Conservation (phyloP, 2,888 invertebrate species). For the Synergus umbraculus region DNA sequence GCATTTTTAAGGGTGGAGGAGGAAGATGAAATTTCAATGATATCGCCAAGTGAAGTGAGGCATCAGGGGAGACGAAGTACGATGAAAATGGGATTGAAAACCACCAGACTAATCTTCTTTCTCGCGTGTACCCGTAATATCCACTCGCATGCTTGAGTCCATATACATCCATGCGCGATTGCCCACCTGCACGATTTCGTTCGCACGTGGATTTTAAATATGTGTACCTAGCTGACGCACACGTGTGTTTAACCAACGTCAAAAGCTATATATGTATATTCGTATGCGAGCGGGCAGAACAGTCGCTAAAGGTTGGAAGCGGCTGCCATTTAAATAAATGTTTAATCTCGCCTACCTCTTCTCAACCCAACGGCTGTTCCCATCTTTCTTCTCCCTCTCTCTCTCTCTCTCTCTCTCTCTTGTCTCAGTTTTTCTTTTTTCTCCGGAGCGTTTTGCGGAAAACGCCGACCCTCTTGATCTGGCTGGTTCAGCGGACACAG, state of each 20-base stretch:
- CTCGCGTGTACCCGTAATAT: slow-evolving; percentile 60
- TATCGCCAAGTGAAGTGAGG: slow-evolving; percentile 52
- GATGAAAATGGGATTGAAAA: slow-evolving; percentile 77
- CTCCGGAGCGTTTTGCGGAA: slow-evolving; percentile 61
- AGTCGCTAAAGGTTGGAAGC: slow-evolving; percentile 61
- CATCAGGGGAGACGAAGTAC: slow-evolving; percentile 59
- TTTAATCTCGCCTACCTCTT: slow-evolving; percentile 74
- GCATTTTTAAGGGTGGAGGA: slow-evolving; percentile 20
- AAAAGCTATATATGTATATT: slow-evolving; percentile 55
- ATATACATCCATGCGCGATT: slow-evolving; percentile 48
- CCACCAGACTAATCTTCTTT: slow-evolving; percentile 74
- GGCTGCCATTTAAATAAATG: slow-evolving; percentile 76
- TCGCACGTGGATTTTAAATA: slow-evolving; percentile 52
- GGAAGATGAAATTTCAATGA: slow-evolving; percentile 60
- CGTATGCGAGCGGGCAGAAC: slow-evolving; percentile 60
- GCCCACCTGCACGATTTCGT: slow-evolving; percentile 55
- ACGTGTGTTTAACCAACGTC: slow-evolving; percentile 39
- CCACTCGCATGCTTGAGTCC: slow-evolving; percentile 45
- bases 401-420: slow-evolving; percentile 42
- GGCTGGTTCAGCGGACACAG: slow-evolving; percentile 41
- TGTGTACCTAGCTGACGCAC: slow-evolving; percentile 43
- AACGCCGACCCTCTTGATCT: slow-evolving; percentile 53
- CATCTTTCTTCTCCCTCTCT: slow-evolving; percentile 51
- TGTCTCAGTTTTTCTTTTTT: slow-evolving; percentile 50
- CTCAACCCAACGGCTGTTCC: slow-evolving; percentile 49